Percentiles rank a stretch among this genome's conserved stretches.
phyloP scores from a whole-genome alignment of 2,113 vertebrate species.

The Pogonocichla stellata region DNA sequence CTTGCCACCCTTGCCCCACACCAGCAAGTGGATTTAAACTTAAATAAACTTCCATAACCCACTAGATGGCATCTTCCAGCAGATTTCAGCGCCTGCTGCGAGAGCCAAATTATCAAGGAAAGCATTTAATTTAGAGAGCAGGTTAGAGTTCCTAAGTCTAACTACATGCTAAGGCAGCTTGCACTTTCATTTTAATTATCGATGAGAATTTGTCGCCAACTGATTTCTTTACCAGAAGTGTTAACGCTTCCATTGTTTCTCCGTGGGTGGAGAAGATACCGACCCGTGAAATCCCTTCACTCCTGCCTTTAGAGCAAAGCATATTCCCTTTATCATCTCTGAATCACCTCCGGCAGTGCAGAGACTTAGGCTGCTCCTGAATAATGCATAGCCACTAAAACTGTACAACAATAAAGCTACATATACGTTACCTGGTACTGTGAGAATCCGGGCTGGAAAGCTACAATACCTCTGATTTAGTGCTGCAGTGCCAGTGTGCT shows the following conservation, averaged over 20 bases:
- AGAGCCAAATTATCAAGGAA: background rate
- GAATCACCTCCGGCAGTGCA: background rate
- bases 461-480: constrained; percentile 27
- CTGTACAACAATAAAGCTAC: constrained; percentile 39
- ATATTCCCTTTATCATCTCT: background rate
- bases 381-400: constrained; percentile 40
- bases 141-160: background rate
- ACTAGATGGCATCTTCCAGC: constrained; percentile 73
- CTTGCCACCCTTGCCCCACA: background rate
- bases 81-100: constrained; percentile 31
- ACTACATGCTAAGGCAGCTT: background rate
- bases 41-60: constrained; percentile 54
- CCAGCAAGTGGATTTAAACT: background rate
- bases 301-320: background rate
- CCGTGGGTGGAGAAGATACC: background rate
- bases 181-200: constrained; percentile 9
- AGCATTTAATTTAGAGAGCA: constrained; percentile 31
- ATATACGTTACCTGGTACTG: background rate
- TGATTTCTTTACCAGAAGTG: background rate
- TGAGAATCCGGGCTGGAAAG: background rate
- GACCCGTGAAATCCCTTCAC: background rate
- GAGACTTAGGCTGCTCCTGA: background rate
- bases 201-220: background rate
- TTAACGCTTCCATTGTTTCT: background rate
- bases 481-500: background rate